Base-by-base conservation (phyloP, 2,113 vertebrate species). In the Rhinoderma darwinii region DNA sequence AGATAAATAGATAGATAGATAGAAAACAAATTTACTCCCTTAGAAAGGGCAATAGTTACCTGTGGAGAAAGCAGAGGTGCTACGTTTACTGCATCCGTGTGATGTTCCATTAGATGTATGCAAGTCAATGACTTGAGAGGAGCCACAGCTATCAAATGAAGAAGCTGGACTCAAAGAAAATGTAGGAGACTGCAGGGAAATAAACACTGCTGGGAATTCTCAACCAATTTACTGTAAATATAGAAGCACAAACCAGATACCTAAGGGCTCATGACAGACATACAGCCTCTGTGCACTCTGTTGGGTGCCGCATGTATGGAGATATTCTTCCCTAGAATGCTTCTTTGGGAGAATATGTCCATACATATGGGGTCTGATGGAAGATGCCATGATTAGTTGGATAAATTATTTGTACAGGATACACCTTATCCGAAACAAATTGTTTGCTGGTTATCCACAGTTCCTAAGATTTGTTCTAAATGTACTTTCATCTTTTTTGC, bases 101-200 rank as follows among this genome's bases (percentile, higher is more conserved):
- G 59, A 47, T n/a, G 76, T 30, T 44, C 76, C 76, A 54, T 27
- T 56, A 44, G 47, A 73, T 1, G 56, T 54, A 9, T 80, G 63
- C 4, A 81, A 72, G 37, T 86, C 32, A 47, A 72, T 81, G n/a
- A 86, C 25, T 11, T 44, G 59, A 41, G 61, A 86, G 10, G 22
- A 50, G 37, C n/a, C 35, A n/a, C 2, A 27, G 43, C 44, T 80
- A 22, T 72, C 76, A 41, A 72, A 15, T 9, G 47, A 80, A 43
- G 43, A 43, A 15, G 44, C 30, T 27, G 43, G 14, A 68, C 27
- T 51, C 6, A 44, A 56, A 0, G 51, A 44, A 25, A 59, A 32
- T 76, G n/a, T 50, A 14, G 54, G 54, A 84, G 83, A 84, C 83
- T 84, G 73, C 73, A 63, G 35, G 27, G 39, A 68, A 82, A 68